A percentile compares a stretch with the other conserved stretches of the same genome.
Conservation (phyloP, 2,797 vertebrate species). For the Anguilla anguilla region DNA sequence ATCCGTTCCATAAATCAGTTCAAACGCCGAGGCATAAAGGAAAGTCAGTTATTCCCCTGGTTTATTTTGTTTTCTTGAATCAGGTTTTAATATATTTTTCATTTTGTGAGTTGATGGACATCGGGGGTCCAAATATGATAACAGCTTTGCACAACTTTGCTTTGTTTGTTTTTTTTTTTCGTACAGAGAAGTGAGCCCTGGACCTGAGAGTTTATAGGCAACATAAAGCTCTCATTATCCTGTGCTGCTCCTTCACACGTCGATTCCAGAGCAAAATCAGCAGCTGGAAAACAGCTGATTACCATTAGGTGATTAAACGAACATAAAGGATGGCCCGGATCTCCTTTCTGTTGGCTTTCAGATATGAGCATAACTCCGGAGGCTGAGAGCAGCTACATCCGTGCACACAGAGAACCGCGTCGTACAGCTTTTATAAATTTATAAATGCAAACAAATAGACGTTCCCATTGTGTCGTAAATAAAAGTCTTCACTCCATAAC, state of each 20-base stretch:
- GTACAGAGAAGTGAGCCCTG: not conserved
- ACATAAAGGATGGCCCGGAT: not conserved
- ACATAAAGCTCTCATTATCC: not conserved
- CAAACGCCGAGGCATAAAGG: slow-evolving; percentile 45
- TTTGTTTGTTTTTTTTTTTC: not conserved
- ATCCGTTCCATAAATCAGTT: slow-evolving; percentile 28
- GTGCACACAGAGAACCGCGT: not conserved
- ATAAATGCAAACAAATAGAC: not conserved
- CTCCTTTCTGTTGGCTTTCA: slow-evolving; percentile 9
- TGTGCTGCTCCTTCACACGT: not conserved
- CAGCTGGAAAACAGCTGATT: not conserved
- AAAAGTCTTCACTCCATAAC: slow-evolving; percentile 16
- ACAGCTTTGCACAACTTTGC: not conserved
- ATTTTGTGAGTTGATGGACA: slow-evolving; percentile 62
- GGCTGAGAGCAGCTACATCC: not conserved
- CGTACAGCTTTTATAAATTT: too few species aligned
- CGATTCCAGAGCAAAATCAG: not conserved
- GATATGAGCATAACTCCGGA: not conserved
- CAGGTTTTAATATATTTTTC: slow-evolving; percentile 43
- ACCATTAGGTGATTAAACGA: slow-evolving; percentile 6
- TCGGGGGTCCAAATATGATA: slow-evolving; percentile 53
- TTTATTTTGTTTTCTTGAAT: slow-evolving; percentile 54
- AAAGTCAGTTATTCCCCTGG: slow-evolving; percentile 59
- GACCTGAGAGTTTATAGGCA: not conserved
- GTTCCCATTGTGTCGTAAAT: slow-evolving; percentile 6